phyloP scores from a whole-genome alignment of 2,888 invertebrate genomes.

The Rhorus exstirpatorius region DNA sequence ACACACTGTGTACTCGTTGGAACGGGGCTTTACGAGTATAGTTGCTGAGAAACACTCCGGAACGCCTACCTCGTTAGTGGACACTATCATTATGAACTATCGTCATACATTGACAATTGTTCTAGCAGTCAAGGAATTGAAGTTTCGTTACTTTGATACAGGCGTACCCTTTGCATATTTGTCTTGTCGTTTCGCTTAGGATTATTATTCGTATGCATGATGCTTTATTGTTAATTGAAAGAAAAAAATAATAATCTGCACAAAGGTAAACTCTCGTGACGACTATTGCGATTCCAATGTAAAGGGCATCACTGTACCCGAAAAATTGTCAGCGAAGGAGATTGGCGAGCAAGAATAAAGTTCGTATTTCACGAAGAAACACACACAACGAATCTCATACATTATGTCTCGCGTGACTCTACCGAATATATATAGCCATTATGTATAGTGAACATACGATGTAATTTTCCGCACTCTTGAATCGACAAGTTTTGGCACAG shows the following conservation, averaged over 20 bases:
- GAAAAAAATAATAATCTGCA: no score
- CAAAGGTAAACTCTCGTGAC: no score
- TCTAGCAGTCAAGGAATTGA: no score
- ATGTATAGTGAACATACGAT: constrained; percentile 19
- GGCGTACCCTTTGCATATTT: no score
- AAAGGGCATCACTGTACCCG: neutral
- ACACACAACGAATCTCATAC: neutral
- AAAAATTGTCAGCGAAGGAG: neutral
- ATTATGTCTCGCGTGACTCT: neutral
- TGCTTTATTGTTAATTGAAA: no score
- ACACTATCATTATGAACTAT: neutral
- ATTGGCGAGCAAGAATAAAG: neutral
- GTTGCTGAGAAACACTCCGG: neutral
- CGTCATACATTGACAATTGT: no score
- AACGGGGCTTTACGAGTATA: neutral
- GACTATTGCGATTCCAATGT: neutral
- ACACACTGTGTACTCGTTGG: neutral
- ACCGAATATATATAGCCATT: constrained; percentile 44
- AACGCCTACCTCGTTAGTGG: neutral
- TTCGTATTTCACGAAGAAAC: neutral
- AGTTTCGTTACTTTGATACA: no score
- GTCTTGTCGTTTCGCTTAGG: no score
- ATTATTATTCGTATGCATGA: no score
- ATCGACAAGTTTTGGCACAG: constrained; percentile 49
- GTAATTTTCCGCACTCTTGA: constrained; percentile 58